Evolutionary conservation across 2,888 invertebrate genomes (phyloP).

Genomic region (Folsomia manolachei): DNA sequence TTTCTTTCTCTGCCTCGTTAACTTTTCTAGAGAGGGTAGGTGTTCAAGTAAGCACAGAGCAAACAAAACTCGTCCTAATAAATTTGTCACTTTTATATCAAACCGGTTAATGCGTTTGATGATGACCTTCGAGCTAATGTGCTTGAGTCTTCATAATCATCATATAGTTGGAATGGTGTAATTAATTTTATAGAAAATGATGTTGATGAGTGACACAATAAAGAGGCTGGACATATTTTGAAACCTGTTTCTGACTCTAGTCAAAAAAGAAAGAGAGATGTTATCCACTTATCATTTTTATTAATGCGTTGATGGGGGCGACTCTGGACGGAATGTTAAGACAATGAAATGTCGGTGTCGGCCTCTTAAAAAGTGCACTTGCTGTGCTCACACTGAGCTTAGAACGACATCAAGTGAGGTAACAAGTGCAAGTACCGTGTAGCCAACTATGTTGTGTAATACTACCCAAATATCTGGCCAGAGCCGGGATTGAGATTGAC

Average conservation of each 20-base stretch:
- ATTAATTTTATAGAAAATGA: not conserved
- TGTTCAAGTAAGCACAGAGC: too few relatives aligned
- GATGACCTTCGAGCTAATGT: not conserved
- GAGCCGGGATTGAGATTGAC: too few relatives aligned
- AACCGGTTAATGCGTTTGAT: not conserved
- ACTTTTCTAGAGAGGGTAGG: too few relatives aligned
- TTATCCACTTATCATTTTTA: conserved; percentile 5
- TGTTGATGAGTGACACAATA: conserved; percentile 1
- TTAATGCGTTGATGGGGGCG: not conserved
- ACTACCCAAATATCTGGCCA: too few relatives aligned
- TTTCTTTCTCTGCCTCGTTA: not conserved
- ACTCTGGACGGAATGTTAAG: not conserved
- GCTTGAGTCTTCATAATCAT: not conserved
- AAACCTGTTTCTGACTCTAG: conserved; percentile 1
- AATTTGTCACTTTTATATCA: not conserved
- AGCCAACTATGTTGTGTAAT: too few relatives aligned
- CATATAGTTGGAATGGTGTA: too few relatives aligned
- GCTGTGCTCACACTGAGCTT: not conserved
- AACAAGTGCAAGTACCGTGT: too few relatives aligned
- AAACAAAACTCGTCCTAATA: not conserved
- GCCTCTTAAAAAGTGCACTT: not conserved
- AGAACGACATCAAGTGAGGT: not conserved
- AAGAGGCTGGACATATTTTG: conserved; percentile 6
- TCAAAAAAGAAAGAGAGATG: too few relatives aligned
- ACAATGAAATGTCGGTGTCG: not conserved